Evolutionary conservation across 2,113 vertebrate genomes (phyloP), one percentile per base, ranked within the genome.

Genomic region (Hyperopisus bebe): DNA sequence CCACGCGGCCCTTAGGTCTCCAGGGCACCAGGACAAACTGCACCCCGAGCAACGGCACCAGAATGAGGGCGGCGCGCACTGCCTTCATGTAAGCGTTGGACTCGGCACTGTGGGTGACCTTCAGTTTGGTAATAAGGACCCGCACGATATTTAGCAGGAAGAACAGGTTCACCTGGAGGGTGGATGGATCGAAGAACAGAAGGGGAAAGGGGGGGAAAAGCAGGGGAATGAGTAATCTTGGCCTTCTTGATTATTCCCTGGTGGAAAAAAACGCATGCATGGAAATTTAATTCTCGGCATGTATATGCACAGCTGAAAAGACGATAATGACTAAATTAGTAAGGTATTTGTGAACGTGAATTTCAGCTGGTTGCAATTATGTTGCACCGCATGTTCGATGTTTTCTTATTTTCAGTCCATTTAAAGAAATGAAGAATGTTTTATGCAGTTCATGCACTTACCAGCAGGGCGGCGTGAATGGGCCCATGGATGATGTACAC

Each of bases 401-500:
- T 84, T 84, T 84, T 47, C 82, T 46, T 84, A 70, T 84, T 46
- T 84, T 84, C 82, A 84, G 44, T 44, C 44, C 24, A 44, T 47
- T 84, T 39, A 84, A 47, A 46, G 42, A 39, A 17, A 82, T 39
- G 82, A 47, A 47, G 44, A 47, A 47, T 84, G 44, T 47, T 80
- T 42, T 39, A 35, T 42, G 74, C 74, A 80, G 35, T 88, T 24
- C 10, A 19, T 8, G 39, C 47, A 95, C 97, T 92, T 95, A 99
- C 97, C 95, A 98, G 42, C 70, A 99, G 93, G 86, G 98, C 98
- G 83, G 95, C 97, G 86, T 97, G 97, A 93, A 99, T 97, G 48
- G 98, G 98, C 7, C 97, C 97, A 0, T 99, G 98, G 91, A 97
- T 96, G 92, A 99, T 98, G 92, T 98, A 99, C 74, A 97, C 93